Percentiles rank a stretch among this genome's conserved stretches.
Evolutionary conservation across 2,113 vertebrate genomes (phyloP).

Genomic region (Gopherus evgoodei): DNA sequence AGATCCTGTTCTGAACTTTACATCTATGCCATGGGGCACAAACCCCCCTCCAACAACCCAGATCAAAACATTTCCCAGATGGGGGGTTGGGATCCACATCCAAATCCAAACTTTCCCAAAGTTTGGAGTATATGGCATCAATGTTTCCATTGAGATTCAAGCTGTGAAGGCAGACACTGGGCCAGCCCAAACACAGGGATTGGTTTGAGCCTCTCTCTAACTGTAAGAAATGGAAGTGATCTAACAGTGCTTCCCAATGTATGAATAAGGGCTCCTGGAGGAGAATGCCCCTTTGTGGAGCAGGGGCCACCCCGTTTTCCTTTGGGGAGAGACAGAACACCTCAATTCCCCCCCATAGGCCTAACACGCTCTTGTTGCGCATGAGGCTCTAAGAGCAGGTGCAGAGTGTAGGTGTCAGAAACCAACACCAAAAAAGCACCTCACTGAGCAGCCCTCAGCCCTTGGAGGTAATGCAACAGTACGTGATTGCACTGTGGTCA

Average conservation of each 20-base stretch:
- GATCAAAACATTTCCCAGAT: not conserved
- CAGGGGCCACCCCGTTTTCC: not conserved
- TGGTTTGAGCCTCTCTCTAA: not conserved
- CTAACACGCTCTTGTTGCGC: not conserved
- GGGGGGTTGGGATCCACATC: not conserved
- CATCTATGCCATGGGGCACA: fast-evolving
- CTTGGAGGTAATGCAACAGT: not conserved
- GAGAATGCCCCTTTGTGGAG: not conserved
- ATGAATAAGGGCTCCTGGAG: not conserved
- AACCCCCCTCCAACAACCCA: too few relatives aligned
- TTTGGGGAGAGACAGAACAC: not conserved
- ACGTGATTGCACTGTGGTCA: fast-evolving
- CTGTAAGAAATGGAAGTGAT: not conserved
- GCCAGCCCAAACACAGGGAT: not conserved
- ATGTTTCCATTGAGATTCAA: not conserved
- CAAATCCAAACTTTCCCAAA: not conserved
- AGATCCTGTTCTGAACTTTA: not conserved
- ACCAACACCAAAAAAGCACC: not conserved
- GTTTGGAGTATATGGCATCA: not conserved
- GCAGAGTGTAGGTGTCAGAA: not conserved
- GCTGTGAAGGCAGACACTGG: not conserved
- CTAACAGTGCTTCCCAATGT: not conserved
- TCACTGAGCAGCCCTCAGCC: not conserved
- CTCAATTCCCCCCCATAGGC: not conserved
- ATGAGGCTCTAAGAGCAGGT: not conserved